These are phyloP conservation scores for Scomber colias DNA, from an alignment of 2,113 vertebrate genomes.

Conservation along the genomic window DNA sequence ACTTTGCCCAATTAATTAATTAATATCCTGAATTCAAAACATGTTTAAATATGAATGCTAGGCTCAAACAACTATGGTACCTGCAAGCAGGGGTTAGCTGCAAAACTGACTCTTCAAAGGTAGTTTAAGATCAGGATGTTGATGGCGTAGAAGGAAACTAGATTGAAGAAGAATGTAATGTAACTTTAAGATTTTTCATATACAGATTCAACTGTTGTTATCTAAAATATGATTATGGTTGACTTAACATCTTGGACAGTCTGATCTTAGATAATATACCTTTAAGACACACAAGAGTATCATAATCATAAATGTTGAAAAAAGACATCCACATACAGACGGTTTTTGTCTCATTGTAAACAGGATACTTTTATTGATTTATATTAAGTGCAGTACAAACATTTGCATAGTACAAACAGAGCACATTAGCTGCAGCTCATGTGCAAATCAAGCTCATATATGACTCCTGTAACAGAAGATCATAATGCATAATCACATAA, in stretches of 20 bases:
- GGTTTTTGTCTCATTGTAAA: constrained; percentile 72
- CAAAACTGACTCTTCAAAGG: not conserved
- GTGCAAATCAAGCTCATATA: constrained; percentile 63
- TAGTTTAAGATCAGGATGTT: not conserved
- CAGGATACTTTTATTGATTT: constrained; percentile 77
- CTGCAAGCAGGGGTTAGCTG: no score
- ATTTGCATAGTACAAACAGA: constrained; percentile 65
- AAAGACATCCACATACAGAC: constrained; percentile 21
- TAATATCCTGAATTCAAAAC: not conserved
- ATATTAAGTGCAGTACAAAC: constrained; percentile 41
- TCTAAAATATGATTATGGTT: not conserved
- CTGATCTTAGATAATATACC: not conserved
- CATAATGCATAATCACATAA: constrained; percentile 41
- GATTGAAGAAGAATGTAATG: not conserved
- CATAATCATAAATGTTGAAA: not conserved
- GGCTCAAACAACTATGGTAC: no score
- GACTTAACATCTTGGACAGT: not conserved
- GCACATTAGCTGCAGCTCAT: constrained; percentile 6
- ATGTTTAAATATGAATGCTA: not conserved
- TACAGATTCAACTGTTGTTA: not conserved
- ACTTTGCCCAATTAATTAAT: not conserved
- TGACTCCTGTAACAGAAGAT: constrained; percentile 23
- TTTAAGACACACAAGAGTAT: not conserved
- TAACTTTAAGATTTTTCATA: not conserved
- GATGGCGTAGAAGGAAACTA: not conserved